These are phyloP conservation scores for Phallusia fumigata DNA, from an alignment of 23 tunicate genomes.

Conservation along the genomic window DNA sequence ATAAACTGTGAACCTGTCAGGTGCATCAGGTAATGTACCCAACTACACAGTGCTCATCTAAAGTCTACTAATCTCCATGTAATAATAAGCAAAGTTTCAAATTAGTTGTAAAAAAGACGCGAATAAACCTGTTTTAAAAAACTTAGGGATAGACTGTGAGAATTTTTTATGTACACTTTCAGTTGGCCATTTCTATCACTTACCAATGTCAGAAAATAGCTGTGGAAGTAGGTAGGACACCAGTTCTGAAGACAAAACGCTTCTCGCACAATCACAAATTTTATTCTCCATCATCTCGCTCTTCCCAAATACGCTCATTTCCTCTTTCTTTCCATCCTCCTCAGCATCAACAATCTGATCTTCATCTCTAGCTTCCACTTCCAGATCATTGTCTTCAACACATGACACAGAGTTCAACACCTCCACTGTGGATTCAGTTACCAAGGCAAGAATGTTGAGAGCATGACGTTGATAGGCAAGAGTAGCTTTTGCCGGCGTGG, in stretches of 20 bases:
- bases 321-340: background rate
- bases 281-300: background rate
- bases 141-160: no score
- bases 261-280: constrained; percentile 7
- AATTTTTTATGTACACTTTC: no score
- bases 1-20: no score
- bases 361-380: background rate
- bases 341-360: background rate
- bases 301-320: background rate
- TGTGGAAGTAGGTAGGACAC: constrained; percentile 48
- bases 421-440: constrained; percentile 49
- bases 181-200: background rate
- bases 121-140: no score
- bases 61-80: no score
- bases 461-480: constrained; percentile 66
- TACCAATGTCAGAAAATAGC: constrained; percentile 57
- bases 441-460: constrained; percentile 56
- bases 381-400: background rate
- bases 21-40: no score
- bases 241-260: constrained; percentile 30
- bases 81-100: no score
- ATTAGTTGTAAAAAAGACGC: no score
- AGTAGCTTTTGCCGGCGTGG: constrained; percentile 48
- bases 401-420: constrained; percentile 34
- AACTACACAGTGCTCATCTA: no score